A percentile compares a stretch with the other conserved stretches of the same genome.
Conservation (phyloP, 35 echinoderm and acorn worm species). For the Heliocidaris erythrogramma region DNA sequence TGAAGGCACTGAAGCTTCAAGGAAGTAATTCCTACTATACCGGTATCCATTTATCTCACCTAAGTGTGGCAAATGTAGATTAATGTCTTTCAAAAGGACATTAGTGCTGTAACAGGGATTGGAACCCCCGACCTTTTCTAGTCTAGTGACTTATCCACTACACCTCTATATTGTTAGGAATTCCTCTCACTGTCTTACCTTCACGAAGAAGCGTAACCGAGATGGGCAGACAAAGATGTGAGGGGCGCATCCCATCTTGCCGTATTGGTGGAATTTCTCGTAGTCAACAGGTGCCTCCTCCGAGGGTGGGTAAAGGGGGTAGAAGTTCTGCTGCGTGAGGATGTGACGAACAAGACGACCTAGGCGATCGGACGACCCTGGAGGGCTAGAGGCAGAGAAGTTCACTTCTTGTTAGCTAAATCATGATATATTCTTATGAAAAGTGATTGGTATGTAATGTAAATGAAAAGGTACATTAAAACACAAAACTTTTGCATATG, state of each 20-base stretch:
- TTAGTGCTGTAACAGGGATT: no score
- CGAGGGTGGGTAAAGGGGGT: constrained; percentile 81
- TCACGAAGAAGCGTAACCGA: constrained; percentile 86
- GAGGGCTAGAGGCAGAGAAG: constrained; percentile 50
- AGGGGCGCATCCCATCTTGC: constrained; percentile 72
- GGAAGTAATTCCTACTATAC: no score
- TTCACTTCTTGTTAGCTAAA: neutral
- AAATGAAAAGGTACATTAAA: no score
- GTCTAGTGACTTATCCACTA: no score
- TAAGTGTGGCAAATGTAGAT: no score
- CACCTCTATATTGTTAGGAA: no score
- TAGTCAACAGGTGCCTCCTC: constrained; percentile 80
- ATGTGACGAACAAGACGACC: constrained; percentile 87
- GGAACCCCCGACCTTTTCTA: no score
- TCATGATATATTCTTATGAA: neutral
- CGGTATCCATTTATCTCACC: no score
- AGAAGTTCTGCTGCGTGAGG: constrained; percentile 85
- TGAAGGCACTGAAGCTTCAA: no score
- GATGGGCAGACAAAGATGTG: constrained; percentile 84
- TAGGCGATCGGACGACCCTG: constrained; percentile 79
- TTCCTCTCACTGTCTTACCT: constrained; percentile 57
- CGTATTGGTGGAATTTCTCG: constrained; percentile 74
- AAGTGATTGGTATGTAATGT: no score
- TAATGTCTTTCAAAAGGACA: no score
- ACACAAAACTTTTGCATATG: no score